Conservation (phyloP, 2,797 vertebrate species). For the Aphelocoma californica region DNA sequence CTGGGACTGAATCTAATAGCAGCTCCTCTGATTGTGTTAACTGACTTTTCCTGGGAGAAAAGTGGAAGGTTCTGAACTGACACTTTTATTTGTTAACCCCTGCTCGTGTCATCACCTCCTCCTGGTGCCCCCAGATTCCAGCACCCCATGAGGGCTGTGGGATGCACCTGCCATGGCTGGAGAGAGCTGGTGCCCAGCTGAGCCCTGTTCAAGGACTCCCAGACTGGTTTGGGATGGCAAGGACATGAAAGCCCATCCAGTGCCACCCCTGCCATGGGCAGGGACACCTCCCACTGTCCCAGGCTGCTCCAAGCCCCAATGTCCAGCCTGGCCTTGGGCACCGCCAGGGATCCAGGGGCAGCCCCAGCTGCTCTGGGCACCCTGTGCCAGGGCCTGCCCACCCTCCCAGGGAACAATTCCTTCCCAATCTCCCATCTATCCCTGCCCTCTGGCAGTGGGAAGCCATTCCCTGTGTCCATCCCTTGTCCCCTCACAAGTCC, state of each 20-base stretch:
- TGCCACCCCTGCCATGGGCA: not conserved
- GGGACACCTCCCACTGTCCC: not conserved
- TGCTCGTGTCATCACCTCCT: accelerated
- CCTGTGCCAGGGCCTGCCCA: not conserved
- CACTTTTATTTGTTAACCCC: not conserved
- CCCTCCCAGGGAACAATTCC: not conserved
- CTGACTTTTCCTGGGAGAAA: not conserved
- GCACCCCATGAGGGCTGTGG: accelerated
- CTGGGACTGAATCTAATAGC: not conserved
- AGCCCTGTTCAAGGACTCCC: not conserved
- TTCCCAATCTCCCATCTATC: accelerated
- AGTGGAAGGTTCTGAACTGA: not conserved
- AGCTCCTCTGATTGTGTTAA: not conserved
- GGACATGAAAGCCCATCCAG: accelerated
- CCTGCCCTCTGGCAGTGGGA: not conserved
- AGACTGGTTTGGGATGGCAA: not conserved
- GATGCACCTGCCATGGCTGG: not conserved
- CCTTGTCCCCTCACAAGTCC: not conserved
- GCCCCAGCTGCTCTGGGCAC: not conserved
- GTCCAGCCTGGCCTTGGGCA: not conserved
- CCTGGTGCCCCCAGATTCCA: accelerated
- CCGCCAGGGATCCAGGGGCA: not conserved
- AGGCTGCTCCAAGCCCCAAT: not conserved
- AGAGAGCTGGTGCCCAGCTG: not conserved
- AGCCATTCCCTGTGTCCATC: not conserved